phyloP scores from a whole-genome alignment of 2,888 invertebrate genomes.

The Deroplatys truncata region DNA sequence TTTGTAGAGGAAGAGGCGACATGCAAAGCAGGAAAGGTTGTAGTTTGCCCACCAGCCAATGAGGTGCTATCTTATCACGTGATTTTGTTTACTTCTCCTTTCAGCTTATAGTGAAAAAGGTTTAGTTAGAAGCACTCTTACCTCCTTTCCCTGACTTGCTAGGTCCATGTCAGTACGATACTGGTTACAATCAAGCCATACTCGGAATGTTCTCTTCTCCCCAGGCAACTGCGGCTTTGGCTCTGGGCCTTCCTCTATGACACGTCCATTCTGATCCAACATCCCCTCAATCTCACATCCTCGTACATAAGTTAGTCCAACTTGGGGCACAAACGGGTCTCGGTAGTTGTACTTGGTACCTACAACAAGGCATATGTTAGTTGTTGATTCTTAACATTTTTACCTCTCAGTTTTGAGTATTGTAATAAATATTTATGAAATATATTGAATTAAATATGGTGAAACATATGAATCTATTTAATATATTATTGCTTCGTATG shows the following conservation, averaged over 20 bases:
- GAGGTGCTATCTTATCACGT: too few relatives aligned
- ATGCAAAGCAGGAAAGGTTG: too few relatives aligned
- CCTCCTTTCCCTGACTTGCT: slow-evolving; percentile 75
- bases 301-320: slow-evolving; percentile 84
- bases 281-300: slow-evolving; percentile 99
- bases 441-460: too few relatives aligned
- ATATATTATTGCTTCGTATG: too few relatives aligned
- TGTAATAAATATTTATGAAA: too few relatives aligned
- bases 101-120: too few relatives aligned
- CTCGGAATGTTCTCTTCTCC: slow-evolving; percentile 85
- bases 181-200: slow-evolving; percentile 96
- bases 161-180: slow-evolving; percentile 88
- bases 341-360: slow-evolving; percentile 78
- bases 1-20: too few relatives aligned
- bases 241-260: slow-evolving; percentile 94
- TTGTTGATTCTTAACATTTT: not conserved
- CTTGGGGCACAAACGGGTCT: slow-evolving; percentile 86
- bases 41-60: too few relatives aligned
- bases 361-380: slow-evolving; percentile 34
- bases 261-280: slow-evolving; percentile 89
- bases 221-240: slow-evolving; percentile 83
- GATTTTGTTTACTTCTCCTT: too few relatives aligned
- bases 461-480: too few relatives aligned
- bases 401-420: not conserved
- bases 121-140: slow-evolving; percentile 39